These are phyloP conservation scores for Saimiri boliviensis DNA, from an alignment of 2,113 vertebrate genomes.

Conservation along the genomic window DNA sequence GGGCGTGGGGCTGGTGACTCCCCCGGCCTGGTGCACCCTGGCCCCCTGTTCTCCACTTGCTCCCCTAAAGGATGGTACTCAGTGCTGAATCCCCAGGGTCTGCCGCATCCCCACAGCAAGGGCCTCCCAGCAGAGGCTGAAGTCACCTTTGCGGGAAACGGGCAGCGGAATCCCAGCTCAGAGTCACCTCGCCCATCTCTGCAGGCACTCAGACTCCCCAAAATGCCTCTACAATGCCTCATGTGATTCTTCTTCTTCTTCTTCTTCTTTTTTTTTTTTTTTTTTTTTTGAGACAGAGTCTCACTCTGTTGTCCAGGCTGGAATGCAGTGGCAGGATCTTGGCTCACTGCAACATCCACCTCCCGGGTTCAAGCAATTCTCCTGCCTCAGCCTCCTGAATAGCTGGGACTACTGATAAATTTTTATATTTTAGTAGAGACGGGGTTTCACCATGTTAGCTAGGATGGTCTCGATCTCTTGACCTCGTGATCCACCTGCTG, in stretches of 20 bases:
- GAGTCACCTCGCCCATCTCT: accelerated
- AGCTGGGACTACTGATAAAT: no score
- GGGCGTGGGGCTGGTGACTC: background rate
- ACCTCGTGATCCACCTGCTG: no score
- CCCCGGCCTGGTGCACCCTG: accelerated
- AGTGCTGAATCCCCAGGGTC: accelerated
- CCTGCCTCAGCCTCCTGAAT: no score
- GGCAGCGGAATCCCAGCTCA: background rate
- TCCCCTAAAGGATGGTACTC: accelerated
- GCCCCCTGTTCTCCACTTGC: accelerated
- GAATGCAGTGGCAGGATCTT: no score
- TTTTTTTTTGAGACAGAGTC: no score
- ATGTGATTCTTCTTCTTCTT: background rate
- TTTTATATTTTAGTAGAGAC: no score
- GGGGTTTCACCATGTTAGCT: no score
- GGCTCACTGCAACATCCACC: no score
- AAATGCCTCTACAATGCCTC: background rate
- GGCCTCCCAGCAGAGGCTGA: accelerated
- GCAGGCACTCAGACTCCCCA: background rate
- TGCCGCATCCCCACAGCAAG: accelerated
- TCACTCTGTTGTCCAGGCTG: no score
- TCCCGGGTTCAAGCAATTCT: no score
- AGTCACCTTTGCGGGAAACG: accelerated
- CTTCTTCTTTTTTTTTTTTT: no score
- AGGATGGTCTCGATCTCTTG: no score